Conservation (phyloP, 2,888 invertebrate genomes). For the Mythimna vitellina region DNA sequence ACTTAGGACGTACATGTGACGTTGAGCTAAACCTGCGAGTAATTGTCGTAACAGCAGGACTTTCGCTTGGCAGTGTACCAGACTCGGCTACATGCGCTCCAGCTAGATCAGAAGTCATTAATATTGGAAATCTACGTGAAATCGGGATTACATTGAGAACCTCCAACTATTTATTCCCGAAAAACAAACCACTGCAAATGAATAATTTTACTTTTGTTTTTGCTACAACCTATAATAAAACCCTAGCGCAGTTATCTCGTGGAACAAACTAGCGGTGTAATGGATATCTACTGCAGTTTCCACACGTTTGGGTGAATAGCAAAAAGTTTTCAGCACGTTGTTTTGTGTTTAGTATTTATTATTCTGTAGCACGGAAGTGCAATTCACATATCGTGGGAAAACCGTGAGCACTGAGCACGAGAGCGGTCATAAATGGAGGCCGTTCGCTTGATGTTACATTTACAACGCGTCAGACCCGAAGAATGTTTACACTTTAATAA, state of each 20-base stretch:
- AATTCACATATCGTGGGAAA: constrained; percentile 63
- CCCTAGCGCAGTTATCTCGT: constrained; percentile 29
- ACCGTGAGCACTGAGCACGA: constrained; percentile 26
- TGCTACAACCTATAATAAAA: constrained; percentile 21
- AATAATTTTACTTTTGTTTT: constrained; percentile 29
- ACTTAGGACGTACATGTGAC: neutral
- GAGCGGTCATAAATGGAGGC: constrained; percentile 38
- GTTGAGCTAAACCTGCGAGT: constrained; percentile 19
- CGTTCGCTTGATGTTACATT: constrained; percentile 31
- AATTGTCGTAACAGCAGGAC: constrained; percentile 22
- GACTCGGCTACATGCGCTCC: constrained; percentile 10
- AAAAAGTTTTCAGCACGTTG: constrained; percentile 68
- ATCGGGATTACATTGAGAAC: constrained; percentile 25
- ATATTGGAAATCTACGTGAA: constrained; percentile 21
- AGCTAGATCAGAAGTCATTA: constrained; percentile 29
- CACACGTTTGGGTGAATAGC: constrained; percentile 64
- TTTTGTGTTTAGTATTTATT: constrained; percentile 70
- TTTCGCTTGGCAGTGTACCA: constrained; percentile 35
- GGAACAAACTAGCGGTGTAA: constrained; percentile 49
- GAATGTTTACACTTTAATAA: constrained; percentile 50
- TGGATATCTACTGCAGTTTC: constrained; percentile 59
- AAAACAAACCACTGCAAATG: constrained; percentile 31
- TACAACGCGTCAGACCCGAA: constrained; percentile 22
- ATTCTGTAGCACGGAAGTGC: constrained; percentile 67
- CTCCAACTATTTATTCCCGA: neutral